phyloP scores from a whole-genome alignment of 2,888 invertebrate genomes.

The Ochropacha duplaris region DNA sequence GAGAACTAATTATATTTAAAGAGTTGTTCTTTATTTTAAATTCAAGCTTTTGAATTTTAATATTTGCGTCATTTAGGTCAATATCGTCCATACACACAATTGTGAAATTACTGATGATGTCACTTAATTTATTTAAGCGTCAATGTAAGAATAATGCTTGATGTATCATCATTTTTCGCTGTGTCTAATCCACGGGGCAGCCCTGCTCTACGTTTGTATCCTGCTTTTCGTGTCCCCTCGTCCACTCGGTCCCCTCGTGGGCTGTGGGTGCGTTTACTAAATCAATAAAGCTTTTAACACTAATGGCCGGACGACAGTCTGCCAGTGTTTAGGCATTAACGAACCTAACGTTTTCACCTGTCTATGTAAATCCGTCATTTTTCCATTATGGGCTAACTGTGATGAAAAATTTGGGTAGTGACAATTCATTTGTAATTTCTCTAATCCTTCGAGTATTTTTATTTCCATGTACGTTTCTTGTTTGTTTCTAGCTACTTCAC shows the following conservation, averaged over 20 bases:
- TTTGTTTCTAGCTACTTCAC: neutral
- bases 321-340: conserved; percentile 18
- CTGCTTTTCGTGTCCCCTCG: conserved; percentile 14
- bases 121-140: too few relatives aligned
- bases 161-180: neutral
- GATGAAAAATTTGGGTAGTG: neutral
- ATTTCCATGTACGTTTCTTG: too few relatives aligned
- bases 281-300: conserved; percentile 70
- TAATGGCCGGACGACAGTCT: conserved; percentile 43
- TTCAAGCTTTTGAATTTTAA: too few relatives aligned
- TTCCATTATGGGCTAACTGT: neutral
- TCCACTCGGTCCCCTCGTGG: conserved; percentile 24
- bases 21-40: too few relatives aligned
- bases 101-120: too few relatives aligned
- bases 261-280: conserved; percentile 39
- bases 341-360: conserved; percentile 6
- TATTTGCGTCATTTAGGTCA: too few relatives aligned
- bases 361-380: conserved; percentile 16
- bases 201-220: conserved; percentile 20
- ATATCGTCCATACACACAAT: too few relatives aligned
- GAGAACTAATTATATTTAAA: too few relatives aligned
- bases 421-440: neutral
- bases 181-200: conserved; percentile 10
- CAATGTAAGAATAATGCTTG: too few relatives aligned
- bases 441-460: neutral